Evolutionary conservation across 2,888 invertebrate species (phyloP), one percentile per base, ranked within the genome.

Genomic region (Dryobota labecula): DNA sequence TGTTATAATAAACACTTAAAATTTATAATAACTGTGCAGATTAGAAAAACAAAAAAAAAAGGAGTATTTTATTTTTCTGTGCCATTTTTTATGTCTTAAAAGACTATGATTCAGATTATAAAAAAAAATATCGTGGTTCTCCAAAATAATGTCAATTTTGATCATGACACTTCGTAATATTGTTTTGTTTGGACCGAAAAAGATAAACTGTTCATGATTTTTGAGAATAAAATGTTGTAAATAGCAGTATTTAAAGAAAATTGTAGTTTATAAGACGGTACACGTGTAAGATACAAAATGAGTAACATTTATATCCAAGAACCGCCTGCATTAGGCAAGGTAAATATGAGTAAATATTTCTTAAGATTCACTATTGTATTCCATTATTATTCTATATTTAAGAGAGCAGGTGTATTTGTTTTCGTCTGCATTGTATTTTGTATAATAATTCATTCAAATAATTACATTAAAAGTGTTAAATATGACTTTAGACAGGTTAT

Each of bases 261-360:
- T 33, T n/a, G 9, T 72, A 73, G 49, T 65, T 60, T 36, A 24
- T 60, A 80, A 66, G 51, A 43, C n/a, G 51, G 73, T 57, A 71
- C 65, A 49, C 15, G n/a, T 57, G 33, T 68, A 54, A 57, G n/a
- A 54, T 18, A 43, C 41, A 91, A 79, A 80, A 99, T 99, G 99
- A 99, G 99, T 97, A 99, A 98, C 88, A 98, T 99, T 92, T 99
- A 99, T 90, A 99, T 99, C 88, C 98, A 99, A 92, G 99, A 99
- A 94, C 99, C 99, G 18, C 98, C 99, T 15, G 98, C 99, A 0
- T 97, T 97, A 58, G 99, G 99, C 86, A 99, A 99, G 97, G 99
- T 99, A 97, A 86, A 84, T 36, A 49, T 0, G 27, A 53, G n/a
- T 56, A 30, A 13, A 8, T 2, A 8, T 51, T 51, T 13, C 11